phyloP scores from a whole-genome alignment of 2,888 invertebrate species.

The Pollenia amentaria region DNA sequence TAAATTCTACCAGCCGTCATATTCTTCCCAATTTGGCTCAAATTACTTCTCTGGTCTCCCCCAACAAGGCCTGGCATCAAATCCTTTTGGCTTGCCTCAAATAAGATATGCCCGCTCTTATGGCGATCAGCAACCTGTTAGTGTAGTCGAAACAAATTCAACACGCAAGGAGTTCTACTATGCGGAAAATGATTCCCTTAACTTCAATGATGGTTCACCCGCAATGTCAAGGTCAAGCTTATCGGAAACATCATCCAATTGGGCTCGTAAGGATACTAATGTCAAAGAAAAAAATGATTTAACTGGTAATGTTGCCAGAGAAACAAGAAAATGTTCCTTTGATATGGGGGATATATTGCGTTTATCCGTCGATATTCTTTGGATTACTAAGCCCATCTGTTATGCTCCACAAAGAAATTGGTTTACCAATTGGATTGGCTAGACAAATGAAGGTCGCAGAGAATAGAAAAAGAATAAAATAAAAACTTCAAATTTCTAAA shows the following conservation, averaged over 20 bases:
- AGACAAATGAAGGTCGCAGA: neutral
- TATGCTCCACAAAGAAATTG: slow-evolving; percentile 80
- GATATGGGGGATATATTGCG: slow-evolving; percentile 80
- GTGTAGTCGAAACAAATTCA: slow-evolving; percentile 81
- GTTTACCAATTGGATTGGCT: slow-evolving; percentile 80
- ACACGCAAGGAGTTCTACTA: slow-evolving; percentile 82
- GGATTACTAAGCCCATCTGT: slow-evolving; percentile 81
- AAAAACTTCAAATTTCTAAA: neutral
- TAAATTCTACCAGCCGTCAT: slow-evolving; percentile 8
- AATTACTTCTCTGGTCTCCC: slow-evolving; percentile 27
- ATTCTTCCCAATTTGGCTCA: slow-evolving; percentile 21
- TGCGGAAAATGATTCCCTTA: slow-evolving; percentile 77
- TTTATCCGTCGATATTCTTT: slow-evolving; percentile 80
- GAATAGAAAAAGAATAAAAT: neutral
- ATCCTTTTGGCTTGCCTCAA: slow-evolving; percentile 48
- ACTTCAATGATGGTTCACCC: slow-evolving; percentile 26
- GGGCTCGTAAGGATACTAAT: slow-evolving; percentile 58
- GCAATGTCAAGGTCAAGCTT: slow-evolving; percentile 40
- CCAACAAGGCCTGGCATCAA: neutral
- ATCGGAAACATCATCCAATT: slow-evolving; percentile 9
- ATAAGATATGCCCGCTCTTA: slow-evolving; percentile 64
- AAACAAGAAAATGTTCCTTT: slow-evolving; percentile 79
- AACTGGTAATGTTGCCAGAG: slow-evolving; percentile 33
- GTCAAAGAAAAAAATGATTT: slow-evolving; percentile 13
- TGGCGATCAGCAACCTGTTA: slow-evolving; percentile 75